Evolutionary conservation across 2,797 vertebrate species (phyloP), one percentile per base, ranked within the genome.

Genomic region (Sandelia bainsii): DNA sequence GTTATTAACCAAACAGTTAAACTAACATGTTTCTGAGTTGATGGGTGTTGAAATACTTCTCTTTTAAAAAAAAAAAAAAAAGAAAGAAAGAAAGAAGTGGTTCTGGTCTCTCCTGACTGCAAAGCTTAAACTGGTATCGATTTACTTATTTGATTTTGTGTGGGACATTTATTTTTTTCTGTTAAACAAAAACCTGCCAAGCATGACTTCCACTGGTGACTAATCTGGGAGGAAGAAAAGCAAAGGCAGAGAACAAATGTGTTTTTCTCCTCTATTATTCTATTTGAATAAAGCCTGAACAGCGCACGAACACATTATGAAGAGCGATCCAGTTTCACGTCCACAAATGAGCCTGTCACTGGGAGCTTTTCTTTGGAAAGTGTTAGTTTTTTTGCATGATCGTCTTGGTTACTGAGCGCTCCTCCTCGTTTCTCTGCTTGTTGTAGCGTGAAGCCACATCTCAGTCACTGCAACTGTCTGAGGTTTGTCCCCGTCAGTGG

Each of bases 281-380:
- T 14, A 0, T 25, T 7, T 32, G 49, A 48, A 54, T 10, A 7
- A 9, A 39, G 12, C 16, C 44, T 42, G 45, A 27, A 3, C 23
- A 2, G 49, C 16, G 1, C 27, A 1, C 3, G 6, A 13, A 25
- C 71, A 49, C 57, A 42, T 62, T 1, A 62, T 11, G 57, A 3
- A 12, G 42, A 42, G 69, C 1, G 20, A 25, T 53, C 34, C 34
- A 8, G 52, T 25, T 3, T 11, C 6, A 42, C 37, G 8, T 37
- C 37, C 37, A 37, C 37, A 39, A 1, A 45, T 12, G 0, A 54
- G 32, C 52, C 59, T 11, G 13, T 62, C 65, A 8, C 48, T 1
- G 44, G n/a, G 37, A 73, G 42, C n/a, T 68, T 44, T 72, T 75
- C 40, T 65, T 29, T 50, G 62, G 54, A 77, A 61, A 75, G 53